These are phyloP conservation scores for Ganaspis brasiliensis DNA, from an alignment of 2,888 invertebrate species.

Conservation along the genomic window DNA sequence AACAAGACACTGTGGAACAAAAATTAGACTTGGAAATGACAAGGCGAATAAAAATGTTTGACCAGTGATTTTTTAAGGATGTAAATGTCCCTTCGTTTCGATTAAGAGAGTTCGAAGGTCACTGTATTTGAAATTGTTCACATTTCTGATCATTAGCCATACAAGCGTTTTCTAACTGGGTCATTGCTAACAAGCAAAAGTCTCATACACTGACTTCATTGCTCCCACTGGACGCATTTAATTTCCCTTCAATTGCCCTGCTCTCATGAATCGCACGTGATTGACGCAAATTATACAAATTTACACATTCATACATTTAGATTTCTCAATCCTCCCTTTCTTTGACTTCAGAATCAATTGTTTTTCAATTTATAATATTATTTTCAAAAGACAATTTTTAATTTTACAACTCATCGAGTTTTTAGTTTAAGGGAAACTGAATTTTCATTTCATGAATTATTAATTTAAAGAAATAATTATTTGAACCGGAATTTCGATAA, in stretches of 20 bases:
- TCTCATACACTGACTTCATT: conserved; percentile 66
- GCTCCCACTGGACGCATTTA: conserved; percentile 55
- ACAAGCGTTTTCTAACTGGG: conserved; percentile 72
- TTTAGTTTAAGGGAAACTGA: conserved; percentile 1
- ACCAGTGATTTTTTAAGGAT: neutral
- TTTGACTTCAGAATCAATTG: neutral
- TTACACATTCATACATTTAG: conserved; percentile 18
- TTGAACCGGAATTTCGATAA: too few relatives aligned
- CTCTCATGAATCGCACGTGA: conserved; percentile 43
- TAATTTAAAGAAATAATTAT: too few relatives aligned
- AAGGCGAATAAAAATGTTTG: neutral
- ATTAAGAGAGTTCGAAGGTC: conserved; percentile 31
- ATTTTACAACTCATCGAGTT: too few relatives aligned
- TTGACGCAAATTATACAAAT: conserved; percentile 21
- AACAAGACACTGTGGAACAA: too few relatives aligned
- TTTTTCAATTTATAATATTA: neutral
- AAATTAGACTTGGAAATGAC: neutral
- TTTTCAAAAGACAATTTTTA: neutral
- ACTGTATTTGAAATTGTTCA: conserved; percentile 47
- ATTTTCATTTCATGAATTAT: neutral
- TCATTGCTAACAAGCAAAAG: conserved; percentile 76
- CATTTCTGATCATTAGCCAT: conserved; percentile 67
- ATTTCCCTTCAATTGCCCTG: conserved; percentile 64
- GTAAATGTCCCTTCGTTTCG: conserved; percentile 7
- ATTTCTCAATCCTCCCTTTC: conserved; percentile 10